Percentiles rank a stretch among this genome's conserved stretches.
Conservation (phyloP, 2,888 invertebrate genomes). For the Eupithecia subumbrata region DNA sequence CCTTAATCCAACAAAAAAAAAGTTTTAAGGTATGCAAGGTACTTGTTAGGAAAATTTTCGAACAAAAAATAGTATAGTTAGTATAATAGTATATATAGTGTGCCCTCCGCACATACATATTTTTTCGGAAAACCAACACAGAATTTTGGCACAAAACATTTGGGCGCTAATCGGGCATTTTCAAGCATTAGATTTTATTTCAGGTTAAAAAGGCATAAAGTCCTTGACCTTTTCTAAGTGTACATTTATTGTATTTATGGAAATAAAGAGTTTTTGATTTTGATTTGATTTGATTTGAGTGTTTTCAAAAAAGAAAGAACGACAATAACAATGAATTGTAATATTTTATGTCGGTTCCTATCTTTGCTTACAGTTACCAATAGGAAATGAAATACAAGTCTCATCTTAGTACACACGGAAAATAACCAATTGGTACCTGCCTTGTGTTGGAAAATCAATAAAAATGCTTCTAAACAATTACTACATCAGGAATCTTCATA, state of each 20-base stretch:
- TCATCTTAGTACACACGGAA: background rate
- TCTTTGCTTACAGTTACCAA: background rate
- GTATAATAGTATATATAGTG: too few species aligned
- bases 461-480: too few species aligned
- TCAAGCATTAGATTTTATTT: constrained; percentile 13
- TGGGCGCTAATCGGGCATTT: constrained; percentile 6
- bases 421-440: too few species aligned
- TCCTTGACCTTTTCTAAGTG: too few species aligned
- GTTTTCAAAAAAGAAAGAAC: background rate
- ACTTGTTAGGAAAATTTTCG: constrained; percentile 35
- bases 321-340: background rate
- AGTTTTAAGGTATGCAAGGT: constrained; percentile 40
- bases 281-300: too few species aligned
- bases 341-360: background rate
- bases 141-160: constrained; percentile 20
- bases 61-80: constrained; percentile 25
- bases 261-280: too few species aligned
- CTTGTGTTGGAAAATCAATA: too few species aligned
- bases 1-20: constrained; percentile 18
- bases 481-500: too few species aligned
- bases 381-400: background rate
- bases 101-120: constrained; percentile 17
- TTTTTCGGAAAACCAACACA: constrained; percentile 31
- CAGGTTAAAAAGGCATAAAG: background rate
- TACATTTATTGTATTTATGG: too few species aligned